Evolutionary conservation across 37 sponge, comb jelly and placozoan genomes (phyloP).

Genomic region (Beroe forskalii): DNA sequence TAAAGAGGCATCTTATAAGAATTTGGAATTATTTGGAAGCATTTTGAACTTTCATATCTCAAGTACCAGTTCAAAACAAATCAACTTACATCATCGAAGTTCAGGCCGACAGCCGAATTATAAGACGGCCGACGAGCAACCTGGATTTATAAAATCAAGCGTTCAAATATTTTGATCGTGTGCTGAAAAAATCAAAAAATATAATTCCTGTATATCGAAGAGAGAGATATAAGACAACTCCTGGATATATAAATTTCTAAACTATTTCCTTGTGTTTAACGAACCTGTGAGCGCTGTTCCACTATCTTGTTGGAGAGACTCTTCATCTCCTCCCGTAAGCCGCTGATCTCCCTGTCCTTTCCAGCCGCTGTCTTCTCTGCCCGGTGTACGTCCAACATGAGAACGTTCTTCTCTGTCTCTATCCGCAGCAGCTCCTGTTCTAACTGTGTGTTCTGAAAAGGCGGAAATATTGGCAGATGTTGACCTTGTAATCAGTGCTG

Average conservation of each 20-base stretch:
- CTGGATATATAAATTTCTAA: no score
- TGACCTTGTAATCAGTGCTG: no score
- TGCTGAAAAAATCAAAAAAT: no score
- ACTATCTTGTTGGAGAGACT: neutral
- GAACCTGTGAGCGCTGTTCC: neutral
- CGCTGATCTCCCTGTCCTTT: slow-evolving; percentile 2
- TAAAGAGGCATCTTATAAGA: no score
- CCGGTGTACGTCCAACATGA: slow-evolving; percentile 26
- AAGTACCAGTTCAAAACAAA: neutral
- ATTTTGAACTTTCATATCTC: neutral
- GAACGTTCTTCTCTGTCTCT: slow-evolving; percentile 54
- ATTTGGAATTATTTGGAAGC: no score
- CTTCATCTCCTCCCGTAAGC: slow-evolving; percentile 7
- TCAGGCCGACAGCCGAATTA: neutral
- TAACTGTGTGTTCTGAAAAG: slow-evolving; percentile 42
- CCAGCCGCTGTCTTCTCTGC: slow-evolving; percentile 26
- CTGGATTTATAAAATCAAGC: neutral
- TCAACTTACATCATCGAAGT: neutral
- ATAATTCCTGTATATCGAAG: no score
- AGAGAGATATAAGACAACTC: no score
- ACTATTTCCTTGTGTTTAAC: neutral
- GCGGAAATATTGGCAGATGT: no score
- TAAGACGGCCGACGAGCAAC: neutral
- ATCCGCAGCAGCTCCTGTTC: slow-evolving; percentile 22
- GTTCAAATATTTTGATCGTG: no score